Evolutionary conservation across 2,797 vertebrate species (phyloP), one percentile per base, ranked within the genome.

Genomic region (Macroramphosus scolopax): DNA sequence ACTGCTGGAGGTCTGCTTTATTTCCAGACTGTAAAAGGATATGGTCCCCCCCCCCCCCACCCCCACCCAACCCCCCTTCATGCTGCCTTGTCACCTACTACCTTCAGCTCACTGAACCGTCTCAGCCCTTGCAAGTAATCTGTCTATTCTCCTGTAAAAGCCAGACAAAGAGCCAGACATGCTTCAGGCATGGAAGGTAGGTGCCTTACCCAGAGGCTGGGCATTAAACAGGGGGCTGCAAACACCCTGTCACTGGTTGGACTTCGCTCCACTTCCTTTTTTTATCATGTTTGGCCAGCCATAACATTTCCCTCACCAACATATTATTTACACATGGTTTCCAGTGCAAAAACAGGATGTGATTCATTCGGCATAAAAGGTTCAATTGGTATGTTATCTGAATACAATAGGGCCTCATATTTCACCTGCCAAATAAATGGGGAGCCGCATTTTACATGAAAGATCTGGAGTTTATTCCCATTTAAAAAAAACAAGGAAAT

Each of bases 1-100:
- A 46, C 33, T 2, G 2, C 34, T 34, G 20, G 33, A 40, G 51
- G 40, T 46, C 60, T 44, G 58, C 60, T 81, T 76, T 85, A 73
- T 86, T 85, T 86, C 82, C 75, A 83, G 79, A 78, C 83, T 87
- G 75, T 84, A 84, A 87, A 84, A 83, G 77, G 82, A 83, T 75
- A 81, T 74, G 48, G 29, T 41, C 24, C 48, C 45, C 51, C 6
- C 36, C n/a, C n/a, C n/a, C n/a, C n/a, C n/a, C n/a, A n/a, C n/a
- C n/a, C n/a, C n/a, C n/a, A n/a, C 62, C 17, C 6, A 22, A 22
- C 38, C 51, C 53, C 35, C 33, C 33, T 40, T 13, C 33, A 15
- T 41, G 37, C 51, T 63, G 48, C 56, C 68, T 57, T 76, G 63
- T 72, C 76, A 73, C 56, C 61, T 74, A 38, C 57, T 72, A 70